These are phyloP conservation scores for Drosophila eohydei DNA, from an alignment of 2,888 invertebrate species.

Conservation along the genomic window DNA sequence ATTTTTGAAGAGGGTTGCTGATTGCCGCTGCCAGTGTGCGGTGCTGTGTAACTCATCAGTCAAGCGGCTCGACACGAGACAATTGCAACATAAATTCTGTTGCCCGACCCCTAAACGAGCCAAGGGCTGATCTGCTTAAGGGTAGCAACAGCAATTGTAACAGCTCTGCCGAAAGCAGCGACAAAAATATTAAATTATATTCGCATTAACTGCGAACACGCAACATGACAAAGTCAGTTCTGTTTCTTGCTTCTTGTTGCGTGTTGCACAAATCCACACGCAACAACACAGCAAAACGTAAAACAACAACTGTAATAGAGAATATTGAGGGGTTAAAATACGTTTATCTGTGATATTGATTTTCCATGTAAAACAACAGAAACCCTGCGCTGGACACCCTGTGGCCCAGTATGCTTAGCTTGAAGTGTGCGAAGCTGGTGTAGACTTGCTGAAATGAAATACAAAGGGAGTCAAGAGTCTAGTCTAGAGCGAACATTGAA, in stretches of 20 bases:
- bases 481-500: too few relatives aligned
- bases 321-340: slow-evolving; percentile 17
- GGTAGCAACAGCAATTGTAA: slow-evolving; percentile 49
- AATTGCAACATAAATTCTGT: slow-evolving; percentile 65
- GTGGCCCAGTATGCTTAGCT: background rate
- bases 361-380: slow-evolving; percentile 9
- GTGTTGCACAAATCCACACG: slow-evolving; percentile 69
- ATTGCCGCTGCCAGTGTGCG: slow-evolving; percentile 58
- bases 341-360: slow-evolving; percentile 29
- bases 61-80: slow-evolving; percentile 55
- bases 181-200: slow-evolving; percentile 74
- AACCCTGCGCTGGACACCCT: slow-evolving; percentile 32
- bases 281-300: slow-evolving; percentile 23
- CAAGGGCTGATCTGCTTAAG: slow-evolving; percentile 13
- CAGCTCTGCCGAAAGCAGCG: slow-evolving; percentile 55
- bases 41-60: slow-evolving; percentile 73
- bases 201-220: slow-evolving; percentile 74
- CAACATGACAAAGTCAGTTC: slow-evolving; percentile 68
- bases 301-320: background rate
- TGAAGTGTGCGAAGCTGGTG: background rate
- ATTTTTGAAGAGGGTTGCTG: slow-evolving; percentile 77
- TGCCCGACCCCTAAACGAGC: slow-evolving; percentile 44
- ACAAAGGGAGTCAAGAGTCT: background rate
- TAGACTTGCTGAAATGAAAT: background rate
- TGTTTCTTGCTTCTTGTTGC: slow-evolving; percentile 61